phyloP scores from a whole-genome alignment of 2,113 vertebrate genomes.

The human region GRCh38 chr1:45874001-45874500 shows the following conservation, averaged over 20 bases:
- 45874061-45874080: too few species aligned
- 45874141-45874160: constrained; percentile 56
- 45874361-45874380: not conserved
- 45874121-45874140: constrained; percentile 3
- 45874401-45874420: constrained; percentile 8
- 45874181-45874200: constrained; percentile 8
- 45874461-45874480: not conserved
- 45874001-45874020: too few species aligned
- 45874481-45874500: not conserved
- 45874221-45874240: not conserved
- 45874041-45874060: too few species aligned
- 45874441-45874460: not conserved
- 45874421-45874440: not conserved
- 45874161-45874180: not conserved
- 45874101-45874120: too few species aligned
- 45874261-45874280: not conserved
- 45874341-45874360: constrained; percentile 5
- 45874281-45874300: too few species aligned
- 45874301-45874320: too few species aligned
- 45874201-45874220: not conserved
- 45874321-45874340: too few species aligned
- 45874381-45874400: constrained; percentile 32
- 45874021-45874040: too few species aligned
- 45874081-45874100: too few species aligned
- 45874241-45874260: constrained; percentile 44